These are phyloP conservation scores for Nycticorax nycticorax DNA, from an alignment of 2,113 vertebrate species.

Conservation along the genomic window DNA sequence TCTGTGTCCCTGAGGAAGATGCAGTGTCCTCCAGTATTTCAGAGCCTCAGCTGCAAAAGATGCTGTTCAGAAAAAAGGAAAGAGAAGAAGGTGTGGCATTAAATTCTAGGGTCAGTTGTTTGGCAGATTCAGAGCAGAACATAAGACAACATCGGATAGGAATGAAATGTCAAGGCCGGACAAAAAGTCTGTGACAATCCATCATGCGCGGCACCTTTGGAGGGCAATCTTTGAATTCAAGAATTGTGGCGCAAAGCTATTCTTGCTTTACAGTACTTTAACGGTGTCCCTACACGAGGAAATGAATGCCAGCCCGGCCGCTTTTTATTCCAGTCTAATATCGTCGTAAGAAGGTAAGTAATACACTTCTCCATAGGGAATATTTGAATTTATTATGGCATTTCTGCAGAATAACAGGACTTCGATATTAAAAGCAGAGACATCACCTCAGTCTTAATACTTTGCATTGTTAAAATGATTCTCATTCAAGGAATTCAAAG, in stretches of 20 bases:
- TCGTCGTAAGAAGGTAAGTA: background rate
- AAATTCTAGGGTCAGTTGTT: conserved; percentile 47
- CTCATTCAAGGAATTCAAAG: background rate
- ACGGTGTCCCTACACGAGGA: background rate
- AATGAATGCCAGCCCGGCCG: background rate
- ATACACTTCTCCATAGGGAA: background rate
- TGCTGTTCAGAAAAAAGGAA: background rate
- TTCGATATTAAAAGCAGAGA: conserved; percentile 16
- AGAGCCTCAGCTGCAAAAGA: conserved; percentile 54
- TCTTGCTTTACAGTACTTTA: conserved; percentile 16
- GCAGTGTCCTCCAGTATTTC: conserved; percentile 47
- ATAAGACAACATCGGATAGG: background rate
- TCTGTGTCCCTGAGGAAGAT: conserved; percentile 25
- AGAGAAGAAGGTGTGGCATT: conserved; percentile 35
- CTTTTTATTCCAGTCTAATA: conserved; percentile 12
- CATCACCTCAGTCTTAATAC: background rate
- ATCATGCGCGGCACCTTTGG: conserved; percentile 51
- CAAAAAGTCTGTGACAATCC: conserved; percentile 50
- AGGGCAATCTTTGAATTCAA: conserved; percentile 43
- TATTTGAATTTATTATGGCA: conserved; percentile 6
- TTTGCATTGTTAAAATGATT: background rate
- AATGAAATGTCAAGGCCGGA: conserved; percentile 62
- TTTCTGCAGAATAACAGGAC: conserved; percentile 3
- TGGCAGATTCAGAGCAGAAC: conserved; percentile 52
- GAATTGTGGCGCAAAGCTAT: conserved; percentile 5